Evolutionary conservation across 2,113 vertebrate species (phyloP), one percentile per base, ranked within the genome.

Genomic region (Polypterus bichir): DNA sequence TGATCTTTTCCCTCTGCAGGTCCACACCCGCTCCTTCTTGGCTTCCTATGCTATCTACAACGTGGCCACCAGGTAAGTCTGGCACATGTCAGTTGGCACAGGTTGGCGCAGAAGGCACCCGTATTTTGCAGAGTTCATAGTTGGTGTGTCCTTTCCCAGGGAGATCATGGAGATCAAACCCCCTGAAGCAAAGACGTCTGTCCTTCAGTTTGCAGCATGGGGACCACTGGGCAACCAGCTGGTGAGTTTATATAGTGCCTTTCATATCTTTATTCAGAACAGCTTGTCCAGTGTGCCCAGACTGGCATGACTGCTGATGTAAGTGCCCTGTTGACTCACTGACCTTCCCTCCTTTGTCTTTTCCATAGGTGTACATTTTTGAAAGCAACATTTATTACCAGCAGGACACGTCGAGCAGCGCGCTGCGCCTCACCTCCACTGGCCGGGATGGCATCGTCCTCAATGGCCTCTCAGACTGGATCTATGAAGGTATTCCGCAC

Each of bases 311-410:
- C 27, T 27, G 27, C 27, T 27, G 27, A 2, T 27, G 27, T 27
- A 27, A 27, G 27, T 27, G 27, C 27, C 27, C 27, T 27, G 27
- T 27, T 1, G 27, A 27, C 27, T 27, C 27, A 27, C 27, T 27
- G 27, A 27, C 27, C 27, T 27, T 27, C n/a, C 27, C 7, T 9
- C 3, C 44, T 7, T 62, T 49, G 44, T 64, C 9, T 60, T 11
- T 1, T 57, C 63, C 61, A 62, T 72, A 90, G 88, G 81, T 81
- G 11, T 89, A 75, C 58, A 76, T 90, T 70, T 80, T 77, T 59
- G 74, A 87, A 6, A 86, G 87, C 53, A 82, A 90, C 69, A 84
- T 90, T 69, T 89, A 84, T 81, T 89, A 89, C 75, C 78, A 83
- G 66, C 65, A 76, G 7, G 72, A 73, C 3, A 81, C 83, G 69